Evolutionary conservation across 2,888 invertebrate genomes (phyloP), one percentile per base, ranked within the genome.

Genomic region (Himalopsyche anomala): DNA sequence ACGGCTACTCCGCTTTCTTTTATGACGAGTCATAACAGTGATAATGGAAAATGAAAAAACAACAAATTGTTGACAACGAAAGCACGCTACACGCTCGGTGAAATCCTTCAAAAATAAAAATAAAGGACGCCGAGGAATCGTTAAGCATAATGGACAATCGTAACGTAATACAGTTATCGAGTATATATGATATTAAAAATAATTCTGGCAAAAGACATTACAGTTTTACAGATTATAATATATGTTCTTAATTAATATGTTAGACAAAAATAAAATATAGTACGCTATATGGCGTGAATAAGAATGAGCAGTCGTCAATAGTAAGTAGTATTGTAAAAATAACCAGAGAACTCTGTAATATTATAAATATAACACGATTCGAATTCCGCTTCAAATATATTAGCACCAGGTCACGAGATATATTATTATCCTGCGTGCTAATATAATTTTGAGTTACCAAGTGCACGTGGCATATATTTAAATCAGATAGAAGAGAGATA

Each of bases 131-230:
- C 2, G 74, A 74, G 36, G 74, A 38, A 74, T 74, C 38, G 19
- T 74, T 74, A 74, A 36, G 38, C 38, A 38, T 38, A 74, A 9
- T 74, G 74, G 74, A 74, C 74, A 74, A 36, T 36, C 12, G 12
- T 74, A 6, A n/a, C 38, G 3, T 36, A 38, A 15, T 15, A 36
- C 38, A n/a, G 62, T 62, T 6, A 19, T 62, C 62, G 19, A 74
- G 19, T 74, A 74, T 69, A 69, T 74, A 74, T 74, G 74, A 74
- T 74, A 74, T 74, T 74, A 38, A 74, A 74, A 74, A 74, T 74
- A 74, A 74, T 74, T 74, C 74, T 74, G 74, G 74, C 19, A 36
- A 12, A 74, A 74, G 74, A 74, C 51, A 15, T 51, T 51, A 51
- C 12, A 36, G 74, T 74, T 74, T 74, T 38, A 74, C 36, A 74